Conservation (phyloP, 2,113 vertebrate species). For the Microtus richardsoni region DNA sequence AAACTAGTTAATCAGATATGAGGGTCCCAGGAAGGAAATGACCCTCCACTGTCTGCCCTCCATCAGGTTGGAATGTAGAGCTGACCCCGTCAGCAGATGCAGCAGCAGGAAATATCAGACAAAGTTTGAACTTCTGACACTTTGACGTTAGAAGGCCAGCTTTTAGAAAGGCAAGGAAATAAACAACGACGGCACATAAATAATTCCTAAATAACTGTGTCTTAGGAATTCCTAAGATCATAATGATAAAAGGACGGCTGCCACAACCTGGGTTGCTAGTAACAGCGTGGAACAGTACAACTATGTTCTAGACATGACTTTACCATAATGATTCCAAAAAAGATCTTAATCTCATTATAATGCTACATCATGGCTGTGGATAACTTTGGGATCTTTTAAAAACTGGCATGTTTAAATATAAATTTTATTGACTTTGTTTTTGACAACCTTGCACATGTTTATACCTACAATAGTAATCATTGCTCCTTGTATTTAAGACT, state of each 20-base stretch:
- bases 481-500: neutral
- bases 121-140: accelerated
- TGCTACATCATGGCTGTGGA: neutral
- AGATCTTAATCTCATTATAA: neutral
- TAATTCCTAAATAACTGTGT: too few species aligned
- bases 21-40: neutral
- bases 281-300: neutral
- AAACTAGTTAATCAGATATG: neutral
- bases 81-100: accelerated
- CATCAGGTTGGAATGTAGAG: neutral
- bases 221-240: neutral
- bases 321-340: neutral
- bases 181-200: too few species aligned
- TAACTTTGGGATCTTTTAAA: neutral
- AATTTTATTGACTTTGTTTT: neutral
- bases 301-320: neutral
- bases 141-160: neutral
- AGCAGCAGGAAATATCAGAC: neutral
- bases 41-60: accelerated
- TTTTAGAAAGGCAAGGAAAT: neutral
- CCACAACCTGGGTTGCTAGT: neutral
- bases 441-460: too few species aligned
- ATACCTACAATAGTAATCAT: neutral
- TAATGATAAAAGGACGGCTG: neutral
- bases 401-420: neutral